phyloP scores from a whole-genome alignment of 2,113 vertebrate species.

The Spheniscus mendiculus region DNA sequence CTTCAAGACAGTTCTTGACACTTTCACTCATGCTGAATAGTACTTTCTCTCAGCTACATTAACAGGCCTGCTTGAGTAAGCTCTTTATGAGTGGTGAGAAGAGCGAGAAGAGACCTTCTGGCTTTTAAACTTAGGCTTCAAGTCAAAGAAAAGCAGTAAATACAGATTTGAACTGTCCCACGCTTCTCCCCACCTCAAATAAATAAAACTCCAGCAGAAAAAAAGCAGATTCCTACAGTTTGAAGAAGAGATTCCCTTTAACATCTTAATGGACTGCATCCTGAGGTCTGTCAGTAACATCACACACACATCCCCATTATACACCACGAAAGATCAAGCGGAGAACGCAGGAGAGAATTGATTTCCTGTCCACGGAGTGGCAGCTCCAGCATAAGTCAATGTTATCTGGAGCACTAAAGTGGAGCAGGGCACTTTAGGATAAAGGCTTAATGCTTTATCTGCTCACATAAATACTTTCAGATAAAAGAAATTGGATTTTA shows the following conservation, averaged over 20 bases:
- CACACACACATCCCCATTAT: slow-evolving; percentile 33
- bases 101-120: not conserved
- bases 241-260: slow-evolving; percentile 3
- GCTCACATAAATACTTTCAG: slow-evolving; percentile 20
- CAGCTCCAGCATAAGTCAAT: not conserved
- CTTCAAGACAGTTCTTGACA: not conserved
- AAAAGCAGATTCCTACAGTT: not conserved
- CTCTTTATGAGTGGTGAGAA: not conserved
- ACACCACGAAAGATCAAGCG: not conserved
- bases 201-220: not conserved
- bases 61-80: not conserved
- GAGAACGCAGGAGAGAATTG: not conserved
- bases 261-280: slow-evolving; percentile 38
- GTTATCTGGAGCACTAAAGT: slow-evolving; percentile 36
- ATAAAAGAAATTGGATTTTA: slow-evolving; percentile 45
- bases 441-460: slow-evolving; percentile 26
- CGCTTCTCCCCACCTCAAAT: not conserved
- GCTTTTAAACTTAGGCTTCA: not conserved
- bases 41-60: not conserved
- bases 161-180: not conserved
- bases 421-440: not conserved
- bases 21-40: not conserved
- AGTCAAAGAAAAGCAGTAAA: not conserved
- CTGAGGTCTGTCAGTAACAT: slow-evolving; percentile 57
- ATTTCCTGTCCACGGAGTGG: not conserved